phyloP scores from a whole-genome alignment of 2,888 invertebrate genomes.

The Halictus quadricinctus region DNA sequence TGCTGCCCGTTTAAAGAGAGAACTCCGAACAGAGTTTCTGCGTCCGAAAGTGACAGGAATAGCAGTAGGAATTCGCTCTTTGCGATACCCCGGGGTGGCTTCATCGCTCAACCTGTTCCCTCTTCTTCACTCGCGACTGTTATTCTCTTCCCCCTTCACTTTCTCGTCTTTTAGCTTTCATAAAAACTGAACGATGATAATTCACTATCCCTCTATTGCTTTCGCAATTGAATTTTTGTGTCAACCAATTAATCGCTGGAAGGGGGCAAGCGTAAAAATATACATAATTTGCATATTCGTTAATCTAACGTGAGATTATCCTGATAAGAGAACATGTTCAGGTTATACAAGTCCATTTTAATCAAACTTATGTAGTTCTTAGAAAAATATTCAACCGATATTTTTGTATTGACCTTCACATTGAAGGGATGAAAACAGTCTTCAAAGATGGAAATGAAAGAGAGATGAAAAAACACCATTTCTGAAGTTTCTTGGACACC shows the following conservation, averaged over 20 bases:
- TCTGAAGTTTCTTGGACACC: too few species aligned
- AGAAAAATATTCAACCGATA: too few species aligned
- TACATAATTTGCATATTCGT: too few species aligned
- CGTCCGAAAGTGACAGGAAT: conserved; percentile 72
- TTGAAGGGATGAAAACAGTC: too few species aligned
- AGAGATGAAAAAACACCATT: too few species aligned
- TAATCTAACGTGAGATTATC: too few species aligned
- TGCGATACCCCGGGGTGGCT: conserved; percentile 44
- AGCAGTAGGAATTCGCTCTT: conserved; percentile 65
- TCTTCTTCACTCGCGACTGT: neutral
- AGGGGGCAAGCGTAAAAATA: too few species aligned
- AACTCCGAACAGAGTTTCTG: conserved; percentile 57
- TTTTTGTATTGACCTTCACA: too few species aligned
- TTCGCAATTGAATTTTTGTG: neutral
- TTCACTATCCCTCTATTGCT: neutral
- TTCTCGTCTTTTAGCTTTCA: neutral
- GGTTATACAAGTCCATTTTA: too few species aligned
- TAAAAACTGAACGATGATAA: neutral
- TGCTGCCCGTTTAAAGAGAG: conserved; percentile 72
- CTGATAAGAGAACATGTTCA: too few species aligned
- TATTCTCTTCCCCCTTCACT: neutral
- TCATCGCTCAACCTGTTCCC: conserved; percentile 21
- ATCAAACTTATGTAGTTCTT: too few species aligned
- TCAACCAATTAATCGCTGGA: neutral
- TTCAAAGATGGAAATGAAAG: too few species aligned